Evolutionary conservation across 2,888 invertebrate genomes (phyloP), one percentile per base, ranked within the genome.

Genomic region (Troglohyphantes excavatus): DNA sequence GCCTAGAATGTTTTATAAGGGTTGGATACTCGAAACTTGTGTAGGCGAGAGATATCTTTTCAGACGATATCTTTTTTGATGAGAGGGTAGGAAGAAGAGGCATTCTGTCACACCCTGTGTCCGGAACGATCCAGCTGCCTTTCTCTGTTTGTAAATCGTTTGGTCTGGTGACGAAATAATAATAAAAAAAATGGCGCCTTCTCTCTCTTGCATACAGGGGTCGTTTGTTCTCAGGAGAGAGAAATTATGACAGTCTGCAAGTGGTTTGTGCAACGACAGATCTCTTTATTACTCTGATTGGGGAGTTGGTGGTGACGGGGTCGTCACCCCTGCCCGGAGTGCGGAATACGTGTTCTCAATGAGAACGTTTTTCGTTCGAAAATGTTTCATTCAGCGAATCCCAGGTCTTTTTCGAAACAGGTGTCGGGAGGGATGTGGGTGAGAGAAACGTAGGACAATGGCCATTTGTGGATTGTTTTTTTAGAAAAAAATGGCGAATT

Each of bases 11-110:
- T 88, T 82, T 82, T 82, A 82, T 82, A 88, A 82, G 88, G 88
- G 81, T 67, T 82, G 81, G 73, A 70, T n/a, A n/a, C n/a, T n/a
- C n/a, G n/a, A n/a, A 61, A 72, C 9, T 33, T 86, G 86, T 78
- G 87, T 87, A 73, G 87, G 87, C 87, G 87, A 81, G 86, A 78
- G 86, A 70, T 87, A 81, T 72, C 72, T 73, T 39, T 43, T n/a
- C 72, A 65, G 68, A 53, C 39, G 53, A 53, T 2, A 53, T 53
- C 53, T 53, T 53, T 67, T 75, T 85, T 85, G 85, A 85, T 86
- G 68, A 78, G 86, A 33, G 63, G 26, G 72, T 61, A 61, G 61
- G n/a, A 61, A 61, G 13, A 7, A 61, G 19, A 26, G 2, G 26
- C 43, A 53, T 46, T 46, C 70, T 78, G 86, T 86, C 86, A 79